These are phyloP conservation scores for Paracanthobrama guichenoti DNA, from an alignment of 2,113 vertebrate species.

Conservation along the genomic window DNA sequence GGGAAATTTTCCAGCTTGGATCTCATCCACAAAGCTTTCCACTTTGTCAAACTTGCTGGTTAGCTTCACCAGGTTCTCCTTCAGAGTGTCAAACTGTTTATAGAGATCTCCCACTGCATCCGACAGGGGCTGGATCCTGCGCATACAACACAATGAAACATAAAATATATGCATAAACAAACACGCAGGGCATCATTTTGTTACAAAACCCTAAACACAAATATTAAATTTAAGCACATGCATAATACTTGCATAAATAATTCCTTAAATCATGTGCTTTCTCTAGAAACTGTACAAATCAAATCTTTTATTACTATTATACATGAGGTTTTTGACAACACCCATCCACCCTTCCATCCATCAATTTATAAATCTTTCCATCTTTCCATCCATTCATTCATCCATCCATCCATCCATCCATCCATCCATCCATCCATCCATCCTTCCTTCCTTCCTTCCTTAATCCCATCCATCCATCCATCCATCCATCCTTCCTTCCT, in stretches of 20 bases:
- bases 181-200: background rate
- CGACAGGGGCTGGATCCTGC: constrained; percentile 81
- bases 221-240: background rate
- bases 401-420: too few species aligned
- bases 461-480: too few species aligned
- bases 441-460: too few species aligned
- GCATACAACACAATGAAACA: background rate
- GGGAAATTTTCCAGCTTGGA: constrained; percentile 65
- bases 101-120: constrained; percentile 82
- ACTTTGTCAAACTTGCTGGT: constrained; percentile 75
- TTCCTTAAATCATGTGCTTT: background rate
- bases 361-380: too few species aligned
- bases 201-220: background rate
- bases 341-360: too few species aligned
- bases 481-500: too few species aligned
- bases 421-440: too few species aligned
- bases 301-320: too few species aligned
- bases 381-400: too few species aligned
- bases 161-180: background rate
- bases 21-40: constrained; percentile 78
- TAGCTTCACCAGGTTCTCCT: constrained; percentile 78
- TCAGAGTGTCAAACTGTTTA: constrained; percentile 79
- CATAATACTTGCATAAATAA: background rate
- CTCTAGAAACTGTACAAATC: too few species aligned
- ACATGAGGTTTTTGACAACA: too few species aligned